Evolutionary conservation across 2,888 invertebrate genomes (phyloP).

Genomic region (Scaptomyza polygonia): DNA sequence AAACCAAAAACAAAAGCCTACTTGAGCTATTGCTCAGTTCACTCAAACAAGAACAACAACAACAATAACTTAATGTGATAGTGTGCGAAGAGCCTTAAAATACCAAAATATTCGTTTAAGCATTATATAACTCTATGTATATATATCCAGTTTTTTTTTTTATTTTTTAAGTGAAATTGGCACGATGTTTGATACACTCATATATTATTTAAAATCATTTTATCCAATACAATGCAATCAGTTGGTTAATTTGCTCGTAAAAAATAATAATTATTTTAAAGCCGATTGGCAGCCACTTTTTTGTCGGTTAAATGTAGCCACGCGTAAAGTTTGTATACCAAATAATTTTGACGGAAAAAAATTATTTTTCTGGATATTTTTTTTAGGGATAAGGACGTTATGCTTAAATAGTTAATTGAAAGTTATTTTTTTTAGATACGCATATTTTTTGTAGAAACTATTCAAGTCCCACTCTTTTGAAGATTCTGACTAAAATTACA

Average conservation of each 20-base stretch:
- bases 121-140: neutral
- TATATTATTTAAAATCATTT: constrained; percentile 1
- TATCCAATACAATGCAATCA: neutral
- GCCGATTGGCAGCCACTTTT: constrained; percentile 4
- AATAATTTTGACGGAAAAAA: neutral
- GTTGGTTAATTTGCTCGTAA: neutral
- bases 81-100: constrained; percentile 17
- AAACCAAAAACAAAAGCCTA: constrained; percentile 61
- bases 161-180: too few relatives aligned
- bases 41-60: too few relatives aligned
- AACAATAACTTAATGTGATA: constrained; percentile 58
- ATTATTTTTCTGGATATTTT: too few relatives aligned
- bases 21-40: constrained; percentile 71
- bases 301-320: neutral
- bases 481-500: too few relatives aligned
- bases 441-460: too few relatives aligned
- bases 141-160: too few relatives aligned
- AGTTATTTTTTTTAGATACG: too few relatives aligned
- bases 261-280: constrained; percentile 17
- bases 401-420: too few relatives aligned
- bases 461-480: too few relatives aligned
- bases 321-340: neutral
- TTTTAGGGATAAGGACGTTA: too few relatives aligned
- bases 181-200: neutral
- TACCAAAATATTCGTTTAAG: constrained; percentile 18